phyloP scores from a whole-genome alignment of 1,140 invertebrate species.

The Sweltsa coloradensis region DNA sequence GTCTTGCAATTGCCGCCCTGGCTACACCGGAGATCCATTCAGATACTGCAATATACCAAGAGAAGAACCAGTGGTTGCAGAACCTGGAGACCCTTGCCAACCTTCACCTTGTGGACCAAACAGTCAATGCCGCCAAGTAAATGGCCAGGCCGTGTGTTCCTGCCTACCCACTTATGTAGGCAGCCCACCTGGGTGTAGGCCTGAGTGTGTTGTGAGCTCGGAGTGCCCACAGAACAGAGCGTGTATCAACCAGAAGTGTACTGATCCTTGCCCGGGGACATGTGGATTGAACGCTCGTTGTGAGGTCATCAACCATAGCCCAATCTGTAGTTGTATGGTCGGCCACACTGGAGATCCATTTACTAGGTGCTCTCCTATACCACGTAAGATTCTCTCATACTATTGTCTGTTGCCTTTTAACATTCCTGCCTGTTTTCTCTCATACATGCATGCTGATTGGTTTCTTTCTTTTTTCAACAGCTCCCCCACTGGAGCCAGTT shows the following conservation, averaged over 20 bases:
- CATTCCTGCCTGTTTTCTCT: slow-evolving; percentile 4
- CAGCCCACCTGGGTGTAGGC: slow-evolving; percentile 23
- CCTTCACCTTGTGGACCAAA: slow-evolving; percentile 31
- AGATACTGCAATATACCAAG: slow-evolving; percentile 31
- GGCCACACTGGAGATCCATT: slow-evolving; percentile 21
- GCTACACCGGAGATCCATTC: slow-evolving; percentile 43
- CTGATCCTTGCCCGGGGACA: slow-evolving; percentile 43
- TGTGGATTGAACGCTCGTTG: slow-evolving; percentile 28
- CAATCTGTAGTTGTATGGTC: slow-evolving; percentile 22
- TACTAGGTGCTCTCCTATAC: slow-evolving; percentile 28
- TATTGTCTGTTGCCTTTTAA: slow-evolving; percentile 37
- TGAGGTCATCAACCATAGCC: slow-evolving; percentile 19
- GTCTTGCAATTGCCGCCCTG: slow-evolving; percentile 31
- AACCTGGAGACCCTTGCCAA: slow-evolving; percentile 22
- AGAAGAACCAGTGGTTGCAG: slow-evolving; percentile 15
- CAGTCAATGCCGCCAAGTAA: slow-evolving; percentile 26
- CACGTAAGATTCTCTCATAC: slow-evolving; percentile 43
- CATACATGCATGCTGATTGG: slow-evolving; percentile 6
- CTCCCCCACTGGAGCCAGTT: slow-evolving; percentile 17
- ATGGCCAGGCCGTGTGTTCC: slow-evolving; percentile 20
- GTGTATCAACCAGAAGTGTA: slow-evolving; percentile 50
- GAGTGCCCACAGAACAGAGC: slow-evolving; percentile 28
- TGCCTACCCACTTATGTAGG: slow-evolving; percentile 19
- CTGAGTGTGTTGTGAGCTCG: slow-evolving; percentile 26
- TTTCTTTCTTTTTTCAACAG: slow-evolving; percentile 22